Evolutionary conservation across 2,113 vertebrate species (phyloP).

Genomic region (Malurus cyaneus): DNA sequence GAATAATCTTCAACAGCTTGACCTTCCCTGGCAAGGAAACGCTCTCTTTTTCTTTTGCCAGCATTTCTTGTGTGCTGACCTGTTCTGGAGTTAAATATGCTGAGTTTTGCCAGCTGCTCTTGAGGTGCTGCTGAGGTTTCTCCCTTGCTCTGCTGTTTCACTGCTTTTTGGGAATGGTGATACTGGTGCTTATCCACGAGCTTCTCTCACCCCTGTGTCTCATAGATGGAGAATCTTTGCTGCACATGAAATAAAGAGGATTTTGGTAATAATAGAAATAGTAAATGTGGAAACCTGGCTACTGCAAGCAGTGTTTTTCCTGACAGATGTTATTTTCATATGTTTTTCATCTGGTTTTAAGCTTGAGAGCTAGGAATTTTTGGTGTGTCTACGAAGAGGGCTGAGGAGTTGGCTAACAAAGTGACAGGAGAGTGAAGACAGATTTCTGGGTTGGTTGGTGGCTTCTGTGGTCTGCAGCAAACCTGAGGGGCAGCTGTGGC

Average conservation of each 20-base stretch:
- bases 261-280: neutral
- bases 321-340: neutral
- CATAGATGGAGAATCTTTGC: neutral
- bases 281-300: neutral
- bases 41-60: neutral
- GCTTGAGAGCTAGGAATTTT: neutral
- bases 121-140: neutral
- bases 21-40: neutral
- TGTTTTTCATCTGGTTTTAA: conserved; percentile 3
- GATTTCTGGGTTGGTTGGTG: conserved; percentile 5
- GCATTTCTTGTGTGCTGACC: neutral
- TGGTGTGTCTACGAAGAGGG: neutral
- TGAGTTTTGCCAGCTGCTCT: neutral
- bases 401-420: neutral
- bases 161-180: neutral
- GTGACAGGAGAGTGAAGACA: conserved; percentile 2
- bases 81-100: neutral
- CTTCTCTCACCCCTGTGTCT: neutral
- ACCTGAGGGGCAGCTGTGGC: conserved; percentile 26
- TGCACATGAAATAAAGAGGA: neutral
- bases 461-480: conserved; percentile 14
- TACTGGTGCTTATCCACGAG: neutral
- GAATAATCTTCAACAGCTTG: neutral
- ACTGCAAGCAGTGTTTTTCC: neutral
- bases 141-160: neutral